phyloP scores from a whole-genome alignment of 2,797 vertebrate genomes.

The Pteronotus mesoamericanus region DNA sequence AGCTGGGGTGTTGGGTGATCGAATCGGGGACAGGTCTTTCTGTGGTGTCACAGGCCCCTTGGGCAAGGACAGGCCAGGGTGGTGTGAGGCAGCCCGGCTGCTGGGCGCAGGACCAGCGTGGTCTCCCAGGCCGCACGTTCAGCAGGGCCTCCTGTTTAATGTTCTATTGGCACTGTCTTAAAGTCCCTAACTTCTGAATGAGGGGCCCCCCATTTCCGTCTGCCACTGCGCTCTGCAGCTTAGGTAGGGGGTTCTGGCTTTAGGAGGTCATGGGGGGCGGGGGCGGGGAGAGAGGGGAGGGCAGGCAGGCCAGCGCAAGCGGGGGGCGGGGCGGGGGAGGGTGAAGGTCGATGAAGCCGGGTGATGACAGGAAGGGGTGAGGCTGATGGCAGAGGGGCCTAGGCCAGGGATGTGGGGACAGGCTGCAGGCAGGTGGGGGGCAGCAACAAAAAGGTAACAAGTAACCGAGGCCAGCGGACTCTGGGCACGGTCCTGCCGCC shows the following conservation, averaged over 20 bases:
- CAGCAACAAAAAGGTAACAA: not conserved
- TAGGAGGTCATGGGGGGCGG: not conserved
- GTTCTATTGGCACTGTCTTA: not conserved
- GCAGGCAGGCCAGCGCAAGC: not conserved
- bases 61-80: not conserved
- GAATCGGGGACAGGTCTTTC: not conserved
- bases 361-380: not conserved
- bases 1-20: not conserved
- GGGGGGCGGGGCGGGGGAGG: not conserved
- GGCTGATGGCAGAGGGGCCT: not conserved
- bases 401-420: not conserved
- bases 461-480: not conserved
- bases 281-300: not conserved
- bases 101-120: rapidly evolving
- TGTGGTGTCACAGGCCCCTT: too few species aligned
- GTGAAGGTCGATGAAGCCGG: not conserved
- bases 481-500: not conserved
- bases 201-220: not conserved
- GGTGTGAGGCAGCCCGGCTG: not conserved
- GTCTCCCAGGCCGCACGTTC: not conserved
- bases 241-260: not conserved
- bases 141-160: not conserved
- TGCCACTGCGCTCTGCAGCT: not conserved
- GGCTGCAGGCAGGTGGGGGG: not conserved
- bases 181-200: not conserved